Evolutionary conservation across 2,113 vertebrate genomes (phyloP).

Genomic region (Diphyllodes magnificus): DNA sequence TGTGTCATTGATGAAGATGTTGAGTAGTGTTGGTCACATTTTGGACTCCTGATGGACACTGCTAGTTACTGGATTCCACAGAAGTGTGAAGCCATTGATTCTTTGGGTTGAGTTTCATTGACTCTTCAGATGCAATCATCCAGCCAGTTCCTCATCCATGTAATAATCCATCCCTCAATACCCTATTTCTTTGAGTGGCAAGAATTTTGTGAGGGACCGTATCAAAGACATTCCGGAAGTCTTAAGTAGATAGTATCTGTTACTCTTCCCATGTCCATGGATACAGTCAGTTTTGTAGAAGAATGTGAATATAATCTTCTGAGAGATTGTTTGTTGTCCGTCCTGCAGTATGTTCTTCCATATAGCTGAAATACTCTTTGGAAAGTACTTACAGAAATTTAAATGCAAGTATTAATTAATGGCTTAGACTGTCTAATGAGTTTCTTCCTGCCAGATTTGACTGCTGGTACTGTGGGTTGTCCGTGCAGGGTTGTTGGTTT

Average conservation of each 20-base stretch:
- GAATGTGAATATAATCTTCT: background rate
- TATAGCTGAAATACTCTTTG: background rate
- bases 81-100: background rate
- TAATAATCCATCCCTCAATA: background rate
- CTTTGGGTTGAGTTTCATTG: background rate
- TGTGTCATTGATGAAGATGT: background rate
- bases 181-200: background rate
- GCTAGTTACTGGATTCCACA: background rate
- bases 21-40: background rate
- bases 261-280: background rate
- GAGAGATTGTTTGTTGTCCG: background rate
- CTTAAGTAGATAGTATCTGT: background rate
- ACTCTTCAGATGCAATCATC: background rate
- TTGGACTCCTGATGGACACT: too few species aligned
- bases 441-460: background rate
- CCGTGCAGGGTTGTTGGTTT: rapidly evolving
- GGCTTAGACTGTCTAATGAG: background rate
- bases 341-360: background rate
- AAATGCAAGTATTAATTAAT: background rate
- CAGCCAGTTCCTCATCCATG: background rate
- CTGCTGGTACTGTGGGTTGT: background rate
- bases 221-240: background rate
- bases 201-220: background rate
- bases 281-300: background rate
- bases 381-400: background rate